Conservation (phyloP, 2,113 vertebrate species). For the Strix aluco region DNA sequence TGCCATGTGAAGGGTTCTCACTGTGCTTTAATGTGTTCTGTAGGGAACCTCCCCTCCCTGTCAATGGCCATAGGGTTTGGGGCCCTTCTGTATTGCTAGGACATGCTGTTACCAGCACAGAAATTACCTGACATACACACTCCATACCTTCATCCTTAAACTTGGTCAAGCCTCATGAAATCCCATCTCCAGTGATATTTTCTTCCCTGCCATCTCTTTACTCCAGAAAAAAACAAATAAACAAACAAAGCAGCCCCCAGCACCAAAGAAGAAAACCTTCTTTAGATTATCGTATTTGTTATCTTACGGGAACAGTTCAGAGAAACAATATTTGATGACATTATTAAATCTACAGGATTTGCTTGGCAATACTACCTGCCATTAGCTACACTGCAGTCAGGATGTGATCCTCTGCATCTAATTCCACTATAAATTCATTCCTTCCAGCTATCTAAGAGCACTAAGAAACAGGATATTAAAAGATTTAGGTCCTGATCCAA, state of each 20-base stretch:
- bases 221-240: not conserved
- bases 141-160: not conserved
- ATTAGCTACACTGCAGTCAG: not conserved
- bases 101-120: not conserved
- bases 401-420: constrained; percentile 9
- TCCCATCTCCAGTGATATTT: not conserved
- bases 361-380: not conserved
- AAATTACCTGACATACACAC: not conserved
- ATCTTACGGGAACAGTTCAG: not conserved
- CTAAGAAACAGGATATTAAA: constrained; percentile 64
- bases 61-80: not conserved
- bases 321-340: constrained; percentile 17
- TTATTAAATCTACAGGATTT: constrained; percentile 11
- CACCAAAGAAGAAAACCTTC: not conserved
- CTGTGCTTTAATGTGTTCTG: not conserved
- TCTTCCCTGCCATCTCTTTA: not conserved
- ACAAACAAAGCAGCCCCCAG: not conserved
- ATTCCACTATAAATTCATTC: constrained; percentile 45
- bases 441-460: constrained; percentile 56
- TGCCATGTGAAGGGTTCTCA: not conserved
- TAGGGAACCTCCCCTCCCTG: not conserved
- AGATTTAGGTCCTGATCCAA: constrained; percentile 43
- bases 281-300: not conserved
- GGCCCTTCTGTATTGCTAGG: not conserved
- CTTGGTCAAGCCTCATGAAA: not conserved